Base-by-base conservation (phyloP, 2,888 invertebrate genomes). In the Lasiommata megera region DNA sequence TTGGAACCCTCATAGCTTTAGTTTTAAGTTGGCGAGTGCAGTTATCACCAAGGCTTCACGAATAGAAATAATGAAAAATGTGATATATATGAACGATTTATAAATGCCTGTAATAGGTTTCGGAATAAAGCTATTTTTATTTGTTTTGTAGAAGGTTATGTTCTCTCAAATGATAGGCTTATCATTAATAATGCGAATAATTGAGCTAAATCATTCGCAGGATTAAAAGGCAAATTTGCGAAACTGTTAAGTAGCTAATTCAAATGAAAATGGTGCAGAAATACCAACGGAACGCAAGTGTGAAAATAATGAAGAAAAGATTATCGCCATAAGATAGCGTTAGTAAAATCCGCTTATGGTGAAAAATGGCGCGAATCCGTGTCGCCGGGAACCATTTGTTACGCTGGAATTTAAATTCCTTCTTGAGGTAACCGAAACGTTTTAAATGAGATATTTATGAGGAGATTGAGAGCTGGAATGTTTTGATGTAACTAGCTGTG, bases 301-400 rank as follows among this genome's bases (percentile, higher is more conserved):
- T 23, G 60, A 46, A 57, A 57, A 57, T 61, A 57, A 61, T 47
- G 57, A 61, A 54, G 46, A 38, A 51, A 54, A 61, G 54, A 61
- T 60, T 54, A 56, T 57, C 57, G 50, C 34, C 18, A 58, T 54
- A 47, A 57, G 57, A 61, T 57, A 54, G 51, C 57, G 51, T 36
- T 61, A 40, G 58, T 58, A 44, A 57, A 57, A 61, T 57, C 57
- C 60, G 57, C 44, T 54, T 40, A 41, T 46, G 46, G 60, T 61
- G 60, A 61, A 57, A 61, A 61, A 61, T 57, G 57, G 44, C 57
- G 41, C 41, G 41, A 12, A 31, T 29, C 34, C 44, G 48, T 54
- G 60, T 56, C 62, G 47, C 46, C 59, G 51, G 16, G 51, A 54
- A 60, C 56, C 62, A 62, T 62, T 62, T 62, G 62, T 59, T 59